Percentiles rank a stretch among this genome's conserved stretches.
Evolutionary conservation across 2,888 invertebrate genomes (phyloP).

Genomic region (Dolomedes plantarius): DNA sequence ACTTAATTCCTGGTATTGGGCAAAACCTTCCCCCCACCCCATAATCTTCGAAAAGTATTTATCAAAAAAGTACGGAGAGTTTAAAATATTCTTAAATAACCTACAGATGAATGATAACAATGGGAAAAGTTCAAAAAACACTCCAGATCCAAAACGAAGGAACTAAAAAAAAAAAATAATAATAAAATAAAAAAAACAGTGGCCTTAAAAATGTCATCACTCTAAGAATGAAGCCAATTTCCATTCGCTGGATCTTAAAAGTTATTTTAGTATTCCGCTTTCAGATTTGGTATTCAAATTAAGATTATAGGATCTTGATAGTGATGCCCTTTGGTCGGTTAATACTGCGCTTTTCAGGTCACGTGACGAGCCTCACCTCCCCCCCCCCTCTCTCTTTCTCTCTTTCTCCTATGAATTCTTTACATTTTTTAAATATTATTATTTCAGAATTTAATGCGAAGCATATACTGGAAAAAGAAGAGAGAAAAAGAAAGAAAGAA

Average conservation of each 20-base stretch:
- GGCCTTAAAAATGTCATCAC: constrained; percentile 36
- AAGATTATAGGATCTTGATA: constrained; percentile 68
- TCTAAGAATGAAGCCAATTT: constrained; percentile 26
- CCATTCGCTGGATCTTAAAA: constrained; percentile 30
- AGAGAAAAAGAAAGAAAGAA: background rate
- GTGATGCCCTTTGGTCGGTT: constrained; percentile 47
- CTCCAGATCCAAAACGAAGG: background rate
- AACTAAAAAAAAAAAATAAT: constrained; percentile 11
- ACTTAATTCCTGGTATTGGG: background rate
- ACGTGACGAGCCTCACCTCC: constrained; percentile 25
- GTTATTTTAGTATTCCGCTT: constrained; percentile 63
- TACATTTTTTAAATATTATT: background rate
- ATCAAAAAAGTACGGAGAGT: constrained; percentile 25
- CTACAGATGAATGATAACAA: constrained; percentile 43
- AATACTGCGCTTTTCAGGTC: constrained; percentile 38
- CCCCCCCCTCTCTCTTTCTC: too few species aligned
- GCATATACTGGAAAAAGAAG: background rate
- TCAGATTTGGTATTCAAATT: constrained; percentile 69
- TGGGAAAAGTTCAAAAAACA: constrained; percentile 25
- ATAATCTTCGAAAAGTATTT: constrained; percentile 8
- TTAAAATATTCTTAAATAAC: constrained; percentile 32
- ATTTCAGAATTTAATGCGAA: constrained; percentile 4
- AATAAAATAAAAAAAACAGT: background rate
- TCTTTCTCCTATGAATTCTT: too few species aligned
- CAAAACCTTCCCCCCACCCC: background rate